These are phyloP conservation scores for Tenrec ecaudatus DNA, from an alignment of 2,113 vertebrate genomes.

Conservation along the genomic window DNA sequence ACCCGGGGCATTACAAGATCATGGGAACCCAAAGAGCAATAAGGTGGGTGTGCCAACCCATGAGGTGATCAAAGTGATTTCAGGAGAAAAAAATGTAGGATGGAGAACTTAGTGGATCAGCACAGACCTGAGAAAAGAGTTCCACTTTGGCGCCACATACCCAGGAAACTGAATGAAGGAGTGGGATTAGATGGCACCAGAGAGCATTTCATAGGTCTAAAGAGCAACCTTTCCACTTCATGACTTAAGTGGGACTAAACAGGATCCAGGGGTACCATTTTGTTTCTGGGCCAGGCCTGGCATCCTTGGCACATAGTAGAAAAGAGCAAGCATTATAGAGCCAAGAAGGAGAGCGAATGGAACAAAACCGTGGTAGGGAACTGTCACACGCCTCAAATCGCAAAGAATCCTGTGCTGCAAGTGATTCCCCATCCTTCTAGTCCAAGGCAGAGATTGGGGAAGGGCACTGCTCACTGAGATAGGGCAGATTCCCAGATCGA, in stretches of 20 bases:
- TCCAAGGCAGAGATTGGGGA: not conserved
- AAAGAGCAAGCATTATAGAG: not conserved
- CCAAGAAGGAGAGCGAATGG: not conserved
- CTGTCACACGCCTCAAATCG: not conserved
- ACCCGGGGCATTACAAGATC: not conserved
- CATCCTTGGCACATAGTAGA: not conserved
- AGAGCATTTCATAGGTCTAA: conserved; percentile 2
- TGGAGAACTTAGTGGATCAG: not conserved
- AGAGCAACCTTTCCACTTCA: not conserved
- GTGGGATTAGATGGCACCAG: not conserved
- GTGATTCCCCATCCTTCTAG: not conserved
- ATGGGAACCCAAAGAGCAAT: not conserved
- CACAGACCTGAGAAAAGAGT: not conserved
- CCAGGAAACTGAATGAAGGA: conserved; percentile 6
- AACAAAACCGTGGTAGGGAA: not conserved
- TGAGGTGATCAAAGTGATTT: not conserved
- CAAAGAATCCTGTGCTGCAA: not conserved
- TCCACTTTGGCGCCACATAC: conserved; percentile 1
- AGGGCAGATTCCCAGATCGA: not conserved
- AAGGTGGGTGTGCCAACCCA: not conserved
- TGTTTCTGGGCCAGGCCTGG: not conserved
- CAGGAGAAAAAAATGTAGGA: not conserved
- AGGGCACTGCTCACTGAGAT: not conserved
- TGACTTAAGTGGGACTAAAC: not conserved
- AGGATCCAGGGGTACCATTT: not conserved